Evolutionary conservation across 1,140 invertebrate genomes (phyloP), one percentile per base, ranked within the genome.

Genomic region (Aricia agestis): DNA sequence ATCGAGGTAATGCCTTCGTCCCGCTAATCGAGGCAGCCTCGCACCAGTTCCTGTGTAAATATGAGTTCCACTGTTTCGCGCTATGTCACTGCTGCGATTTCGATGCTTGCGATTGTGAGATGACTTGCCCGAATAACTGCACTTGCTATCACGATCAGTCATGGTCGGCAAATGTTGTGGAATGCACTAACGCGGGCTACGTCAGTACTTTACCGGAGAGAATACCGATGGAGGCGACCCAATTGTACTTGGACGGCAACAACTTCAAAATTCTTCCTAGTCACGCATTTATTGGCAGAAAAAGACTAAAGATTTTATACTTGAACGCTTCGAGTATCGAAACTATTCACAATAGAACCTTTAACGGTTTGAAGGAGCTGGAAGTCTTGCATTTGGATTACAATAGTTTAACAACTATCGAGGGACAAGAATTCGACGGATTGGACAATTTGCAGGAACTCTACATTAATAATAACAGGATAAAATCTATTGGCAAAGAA

Each of bases 1-100:
- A 97, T 78, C 93, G 97, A 18, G 96, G 96, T 72, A 95, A 94
- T 72, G 93, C 94, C 13, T 96, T 95, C 82, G 95, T 98, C 2
- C 95, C 97, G 6, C 90, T 98, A 58, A 94, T 97, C 61, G 95
- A 97, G 89, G 96, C 96, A 7, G 94, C 96, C 45, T 94, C 97
- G 65, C 95, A 96, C 81, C 96, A 98, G 82, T 98, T 98, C 87
- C 93, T 98, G 42, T 98, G 97, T 91, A 96, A 97, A 83, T 98
- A 98, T 82, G 95, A 97, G 52, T 95, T 95, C 63, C 97, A 98
- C 78, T 98, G 97, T 87, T 97, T 97, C 82, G 95, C 97, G 0
- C 86, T 97, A 61, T 98, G 97, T 84, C 96, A 98, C 76, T 98
- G 97, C 89, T 98, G 97, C 86, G 97, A 98, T 83, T 98, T 97